Evolutionary conservation across 2,797 vertebrate genomes (phyloP).

Genomic region (Botia kubotai): DNA sequence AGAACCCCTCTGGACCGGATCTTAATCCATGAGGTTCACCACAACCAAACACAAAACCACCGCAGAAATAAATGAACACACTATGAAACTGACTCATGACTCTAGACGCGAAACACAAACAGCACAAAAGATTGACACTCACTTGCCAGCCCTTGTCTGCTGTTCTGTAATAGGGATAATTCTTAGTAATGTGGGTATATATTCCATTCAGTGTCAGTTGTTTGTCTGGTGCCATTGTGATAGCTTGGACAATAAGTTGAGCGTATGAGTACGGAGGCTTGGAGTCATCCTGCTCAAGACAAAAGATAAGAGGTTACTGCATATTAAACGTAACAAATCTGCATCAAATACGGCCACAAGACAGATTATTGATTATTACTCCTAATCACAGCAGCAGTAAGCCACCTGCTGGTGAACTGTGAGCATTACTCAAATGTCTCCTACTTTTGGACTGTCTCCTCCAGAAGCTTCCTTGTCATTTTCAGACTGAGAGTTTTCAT

Average conservation of each 20-base stretch:
- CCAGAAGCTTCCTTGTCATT: conserved; percentile 97
- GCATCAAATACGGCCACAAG: neutral
- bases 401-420: neutral
- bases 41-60: neutral
- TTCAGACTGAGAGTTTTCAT: conserved; percentile 93
- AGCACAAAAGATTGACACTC: conserved; percentile 47
- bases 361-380: neutral
- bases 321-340: neutral
- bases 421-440: neutral
- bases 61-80: neutral
- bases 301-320: neutral
- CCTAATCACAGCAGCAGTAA: neutral
- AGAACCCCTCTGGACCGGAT: neutral
- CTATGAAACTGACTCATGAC: neutral
- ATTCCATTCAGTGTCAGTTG: conserved; percentile 98
- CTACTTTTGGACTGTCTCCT: conserved; percentile 97
- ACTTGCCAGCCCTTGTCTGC: conserved; percentile 99
- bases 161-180: conserved; percentile 97
- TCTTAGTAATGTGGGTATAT: conserved; percentile 98
- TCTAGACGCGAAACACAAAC: neutral
- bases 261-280: conserved; percentile 98
- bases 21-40: neutral
- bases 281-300: conserved; percentile 86
- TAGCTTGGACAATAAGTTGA: conserved; percentile 97
- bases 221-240: conserved; percentile 95